phyloP scores from a whole-genome alignment of 2,797 vertebrate genomes.

The Manis javanica region DNA sequence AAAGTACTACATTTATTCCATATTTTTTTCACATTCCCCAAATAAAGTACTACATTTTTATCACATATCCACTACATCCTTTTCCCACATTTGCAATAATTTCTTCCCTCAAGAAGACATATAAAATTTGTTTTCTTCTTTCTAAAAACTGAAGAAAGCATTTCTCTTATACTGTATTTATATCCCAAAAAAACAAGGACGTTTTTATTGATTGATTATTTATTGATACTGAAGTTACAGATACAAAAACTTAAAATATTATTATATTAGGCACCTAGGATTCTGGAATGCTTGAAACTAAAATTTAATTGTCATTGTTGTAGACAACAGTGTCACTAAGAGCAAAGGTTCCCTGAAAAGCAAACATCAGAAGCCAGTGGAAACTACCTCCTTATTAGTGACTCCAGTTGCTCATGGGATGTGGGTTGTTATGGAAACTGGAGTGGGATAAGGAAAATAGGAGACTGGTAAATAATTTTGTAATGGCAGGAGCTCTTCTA shows the following conservation, averaged over 20 bases:
- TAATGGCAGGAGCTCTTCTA: background rate
- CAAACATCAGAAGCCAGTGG: background rate
- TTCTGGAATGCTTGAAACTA: background rate
- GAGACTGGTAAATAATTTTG: background rate
- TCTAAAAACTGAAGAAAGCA: background rate
- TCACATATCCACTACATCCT: background rate
- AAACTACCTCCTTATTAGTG: background rate
- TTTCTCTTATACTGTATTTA: background rate
- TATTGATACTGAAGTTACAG: background rate
- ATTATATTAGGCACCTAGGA: background rate
- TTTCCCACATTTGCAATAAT: background rate
- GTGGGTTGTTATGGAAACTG: slow-evolving; percentile 49
- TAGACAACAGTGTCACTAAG: background rate
- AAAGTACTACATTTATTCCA: background rate
- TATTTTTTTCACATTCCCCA: too few species aligned
- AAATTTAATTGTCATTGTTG: background rate
- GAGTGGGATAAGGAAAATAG: background rate
- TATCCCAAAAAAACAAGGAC: background rate
- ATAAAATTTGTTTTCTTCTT: background rate
- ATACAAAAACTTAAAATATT: background rate
- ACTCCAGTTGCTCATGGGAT: background rate
- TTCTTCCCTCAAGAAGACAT: background rate
- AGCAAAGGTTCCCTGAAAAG: slow-evolving; percentile 7
- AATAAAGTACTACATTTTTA: background rate
- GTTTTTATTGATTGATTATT: background rate